Conservation (phyloP, 2,113 vertebrate genomes). For the Colaptes auratus region DNA sequence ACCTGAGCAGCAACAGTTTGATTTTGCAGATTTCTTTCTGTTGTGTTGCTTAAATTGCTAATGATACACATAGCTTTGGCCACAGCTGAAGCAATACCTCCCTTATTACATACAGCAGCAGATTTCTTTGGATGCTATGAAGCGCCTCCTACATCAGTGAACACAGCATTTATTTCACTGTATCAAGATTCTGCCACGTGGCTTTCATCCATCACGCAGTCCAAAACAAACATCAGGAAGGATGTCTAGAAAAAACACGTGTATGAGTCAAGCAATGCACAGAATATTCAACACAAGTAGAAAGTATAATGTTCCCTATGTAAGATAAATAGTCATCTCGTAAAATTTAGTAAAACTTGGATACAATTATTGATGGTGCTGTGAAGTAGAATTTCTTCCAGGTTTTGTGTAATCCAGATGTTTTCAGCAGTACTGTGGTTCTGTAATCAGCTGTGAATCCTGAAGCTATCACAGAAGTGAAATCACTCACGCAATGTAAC, state of each 20-base stretch:
- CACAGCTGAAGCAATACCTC: background rate
- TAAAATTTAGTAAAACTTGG: background rate
- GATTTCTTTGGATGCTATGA: background rate
- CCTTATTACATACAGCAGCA: background rate
- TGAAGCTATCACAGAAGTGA: background rate
- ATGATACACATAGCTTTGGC: background rate
- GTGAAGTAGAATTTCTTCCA: background rate
- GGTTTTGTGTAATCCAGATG: background rate
- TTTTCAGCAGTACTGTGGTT: background rate
- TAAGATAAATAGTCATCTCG: background rate
- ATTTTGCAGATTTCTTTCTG: background rate
- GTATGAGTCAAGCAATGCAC: background rate
- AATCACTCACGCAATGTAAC: background rate
- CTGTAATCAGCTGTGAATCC: background rate
- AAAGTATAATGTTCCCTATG: background rate
- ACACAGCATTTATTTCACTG: background rate
- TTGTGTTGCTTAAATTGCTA: background rate
- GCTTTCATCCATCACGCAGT: background rate
- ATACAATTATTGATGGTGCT: background rate
- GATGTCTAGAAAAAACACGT: background rate
- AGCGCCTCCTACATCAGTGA: background rate
- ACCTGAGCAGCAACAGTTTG: background rate
- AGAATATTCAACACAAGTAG: background rate
- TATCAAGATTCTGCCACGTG: background rate
- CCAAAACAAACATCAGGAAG: background rate